Conservation (phyloP, 2,113 vertebrate species). For the Isurus oxyrinchus region DNA sequence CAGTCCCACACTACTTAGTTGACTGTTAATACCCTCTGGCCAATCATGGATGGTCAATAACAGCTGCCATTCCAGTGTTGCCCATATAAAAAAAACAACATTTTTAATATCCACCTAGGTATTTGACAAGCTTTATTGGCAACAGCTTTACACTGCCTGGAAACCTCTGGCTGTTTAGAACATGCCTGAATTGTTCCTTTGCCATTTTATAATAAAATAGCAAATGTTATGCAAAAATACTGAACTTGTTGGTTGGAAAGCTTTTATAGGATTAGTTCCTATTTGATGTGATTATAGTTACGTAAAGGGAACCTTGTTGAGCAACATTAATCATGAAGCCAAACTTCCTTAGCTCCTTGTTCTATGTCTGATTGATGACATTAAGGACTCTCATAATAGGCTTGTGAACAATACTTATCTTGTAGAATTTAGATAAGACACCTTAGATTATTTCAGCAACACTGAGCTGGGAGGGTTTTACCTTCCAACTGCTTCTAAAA, state of each 20-base stretch:
- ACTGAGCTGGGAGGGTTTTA: not conserved
- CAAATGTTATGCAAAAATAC: not conserved
- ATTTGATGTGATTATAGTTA: not conserved
- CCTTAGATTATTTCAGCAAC: not conserved
- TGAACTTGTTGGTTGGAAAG: not conserved
- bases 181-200: not conserved
- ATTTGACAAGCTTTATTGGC: not conserved
- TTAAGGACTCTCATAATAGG: not conserved
- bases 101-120: not conserved
- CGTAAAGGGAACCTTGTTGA: not conserved
- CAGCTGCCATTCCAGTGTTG: not conserved
- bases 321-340: not conserved
- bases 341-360: not conserved
- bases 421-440: not conserved
- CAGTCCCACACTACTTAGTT: not conserved
- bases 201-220: not conserved
- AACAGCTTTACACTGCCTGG: not conserved
- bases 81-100: not conserved
- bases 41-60: not conserved
- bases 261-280: not conserved
- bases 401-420: not conserved
- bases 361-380: not conserved
- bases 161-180: not conserved
- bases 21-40: not conserved
- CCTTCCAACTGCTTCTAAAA: not conserved